These are phyloP conservation scores for Goniozus legneri DNA, from an alignment of 1,140 invertebrate genomes.

Conservation along the genomic window DNA sequence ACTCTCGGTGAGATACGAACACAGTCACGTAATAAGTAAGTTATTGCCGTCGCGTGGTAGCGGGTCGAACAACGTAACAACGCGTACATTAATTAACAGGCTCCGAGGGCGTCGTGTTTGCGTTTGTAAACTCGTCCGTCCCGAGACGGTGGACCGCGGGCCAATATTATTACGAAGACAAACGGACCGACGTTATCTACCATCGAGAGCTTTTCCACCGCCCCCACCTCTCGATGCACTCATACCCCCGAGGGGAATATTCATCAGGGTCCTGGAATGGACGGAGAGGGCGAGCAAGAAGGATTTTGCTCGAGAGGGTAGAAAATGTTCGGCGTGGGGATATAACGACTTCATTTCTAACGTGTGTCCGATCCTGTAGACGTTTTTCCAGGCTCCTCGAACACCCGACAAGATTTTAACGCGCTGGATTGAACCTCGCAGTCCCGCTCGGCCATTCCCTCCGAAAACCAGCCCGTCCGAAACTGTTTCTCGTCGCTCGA, in stretches of 20 bases:
- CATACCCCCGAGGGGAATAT: conserved; percentile 26
- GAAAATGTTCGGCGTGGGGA: not conserved
- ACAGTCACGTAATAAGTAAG: too few relatives aligned
- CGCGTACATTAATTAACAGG: conserved; percentile 44
- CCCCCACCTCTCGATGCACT: too few relatives aligned
- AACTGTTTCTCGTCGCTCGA: too few relatives aligned
- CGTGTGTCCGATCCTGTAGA: too few relatives aligned
- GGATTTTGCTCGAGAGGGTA: conserved; percentile 11
- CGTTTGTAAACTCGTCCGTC: conserved; percentile 30
- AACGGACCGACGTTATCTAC: conserved; percentile 41
- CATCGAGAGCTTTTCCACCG: conserved; percentile 27
- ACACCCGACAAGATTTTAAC: too few relatives aligned
- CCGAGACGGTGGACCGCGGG: conserved; percentile 25
- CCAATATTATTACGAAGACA: conserved; percentile 42
- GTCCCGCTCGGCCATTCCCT: too few relatives aligned
- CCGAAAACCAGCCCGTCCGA: too few relatives aligned
- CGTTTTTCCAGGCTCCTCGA: too few relatives aligned
- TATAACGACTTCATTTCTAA: conserved; percentile 16
- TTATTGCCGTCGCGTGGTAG: too few relatives aligned
- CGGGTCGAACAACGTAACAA: conserved; percentile 33
- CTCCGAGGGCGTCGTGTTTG: conserved; percentile 23
- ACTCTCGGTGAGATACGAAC: too few relatives aligned
- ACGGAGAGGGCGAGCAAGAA: conserved; percentile 14
- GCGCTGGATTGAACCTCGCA: too few relatives aligned
- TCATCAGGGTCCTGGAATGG: conserved; percentile 35